Evolutionary conservation across 2,888 invertebrate species (phyloP), one percentile per base, ranked within the genome.

Genomic region (Aricia artaxerxes): DNA sequence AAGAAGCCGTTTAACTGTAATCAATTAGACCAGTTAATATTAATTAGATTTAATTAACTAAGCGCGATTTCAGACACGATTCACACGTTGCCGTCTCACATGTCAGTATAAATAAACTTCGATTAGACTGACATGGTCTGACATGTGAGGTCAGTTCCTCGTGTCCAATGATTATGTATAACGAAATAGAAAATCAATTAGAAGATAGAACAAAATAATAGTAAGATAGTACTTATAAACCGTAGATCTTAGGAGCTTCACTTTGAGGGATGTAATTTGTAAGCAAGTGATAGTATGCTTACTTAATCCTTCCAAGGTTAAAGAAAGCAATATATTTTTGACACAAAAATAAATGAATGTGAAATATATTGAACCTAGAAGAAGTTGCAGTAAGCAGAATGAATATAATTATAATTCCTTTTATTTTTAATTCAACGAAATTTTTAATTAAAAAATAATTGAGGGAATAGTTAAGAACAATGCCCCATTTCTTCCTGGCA

Each of bases 41-140:
- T 83, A 84, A 87, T 87, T 87, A 84, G 85, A 85, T 84, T 82
- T 84, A 86, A 84, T 82, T 82, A 79, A 79, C 79, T 49, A 81
- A 82, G 81, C 83, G 83, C 82, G 81, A 84, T 84, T 84, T 83
- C 81, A 81, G 84, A 87, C 86, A 82, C 82, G 81, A 83, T 87
- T 85, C 83, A 84, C 85, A 85, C 86, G 82, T 81, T 77, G 72
- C 81, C 76, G 78, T 83, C 84, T 84, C 84, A 82, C 81, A 83
- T 84, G 84, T 85, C 86, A 84, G 83, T 83, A 85, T 84, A 83
- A 82, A 82, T 84, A 82, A 82, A 38, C 69, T 69, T 13, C 35
- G 35, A 35, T 69, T 69, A 31, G 11, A 13, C 69, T 35, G 69
- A 69, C 69, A 13, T 35, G 35, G 16, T 35, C 69, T 69, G 35